Evolutionary conservation across 2,888 invertebrate genomes (phyloP), one percentile per base, ranked within the genome.

Genomic region (Lottia gigantea): DNA sequence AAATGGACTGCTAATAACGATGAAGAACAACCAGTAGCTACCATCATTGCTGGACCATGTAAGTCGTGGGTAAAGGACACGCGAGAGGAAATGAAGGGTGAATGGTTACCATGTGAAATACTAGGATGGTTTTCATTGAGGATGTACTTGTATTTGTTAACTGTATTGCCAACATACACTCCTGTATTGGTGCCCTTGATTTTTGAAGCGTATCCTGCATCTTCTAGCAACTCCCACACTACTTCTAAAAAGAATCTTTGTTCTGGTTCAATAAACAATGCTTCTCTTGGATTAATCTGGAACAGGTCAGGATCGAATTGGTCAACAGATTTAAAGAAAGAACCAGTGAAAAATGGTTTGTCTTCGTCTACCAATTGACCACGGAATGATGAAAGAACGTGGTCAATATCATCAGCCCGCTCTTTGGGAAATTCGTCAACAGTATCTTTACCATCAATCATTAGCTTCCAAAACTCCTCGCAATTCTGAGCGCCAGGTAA

Each of bases 191-290:
- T 55, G 12, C 68, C 46, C 65, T 49, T 40, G 19, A 68, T 65
- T 45, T 66, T 62, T 1, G 68, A 65, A 3, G 68, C 65, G 49
- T 71, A 68, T 23, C 62, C 70, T 26, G 70, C 66, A 40, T 66
- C 66, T 62, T 70, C 70, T 14, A 70, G 46, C 40, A 62, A n/a
- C 45, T 71, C 71, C 68, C 68, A 68, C 4, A 65, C 68, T n/a
- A 65, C 62, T 40, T 71, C 65, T 11, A 71, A 65, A 46, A 71
- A 68, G 23, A 71, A 55, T 65, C 71, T 61, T 49, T 71, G 71
- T 46, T 71, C 68, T 25, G 71, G 71, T n/a, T 68, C 68, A 7
- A 71, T 71, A 62, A 68, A 68, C 14, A 68, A 14, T 11, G 68
- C 68, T 65, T 71, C 71, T 46, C 64, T 55, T 45, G 71, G 65